Evolutionary conservation across 2,888 invertebrate genomes (phyloP).

Genomic region (Mythimna ferrago): DNA sequence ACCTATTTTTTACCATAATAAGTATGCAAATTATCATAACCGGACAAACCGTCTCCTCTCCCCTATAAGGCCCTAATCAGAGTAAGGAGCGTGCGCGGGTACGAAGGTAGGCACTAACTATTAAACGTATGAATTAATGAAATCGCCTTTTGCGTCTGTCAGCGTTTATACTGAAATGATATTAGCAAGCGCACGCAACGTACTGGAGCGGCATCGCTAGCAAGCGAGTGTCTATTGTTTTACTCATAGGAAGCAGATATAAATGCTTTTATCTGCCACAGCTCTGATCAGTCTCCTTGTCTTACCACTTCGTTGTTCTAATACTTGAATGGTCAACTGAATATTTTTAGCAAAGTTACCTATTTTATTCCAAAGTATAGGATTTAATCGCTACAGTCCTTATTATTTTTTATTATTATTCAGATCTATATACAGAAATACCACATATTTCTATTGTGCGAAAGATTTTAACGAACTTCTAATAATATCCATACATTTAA

Average conservation of each 20-base stretch:
- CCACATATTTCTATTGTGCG: too few species aligned
- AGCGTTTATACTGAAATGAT: background rate
- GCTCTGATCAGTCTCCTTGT: too few species aligned
- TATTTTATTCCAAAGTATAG: too few species aligned
- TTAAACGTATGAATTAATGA: background rate
- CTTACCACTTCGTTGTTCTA: too few species aligned
- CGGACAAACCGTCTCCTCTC: slow-evolving; percentile 19
- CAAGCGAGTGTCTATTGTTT: background rate
- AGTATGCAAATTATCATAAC: slow-evolving; percentile 40
- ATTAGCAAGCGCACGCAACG: background rate
- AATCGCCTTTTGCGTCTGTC: background rate
- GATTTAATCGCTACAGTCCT: too few species aligned
- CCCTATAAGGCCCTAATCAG: background rate
- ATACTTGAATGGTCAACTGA: too few species aligned
- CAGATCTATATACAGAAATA: too few species aligned
- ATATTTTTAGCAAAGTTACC: too few species aligned
- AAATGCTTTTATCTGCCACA: background rate
- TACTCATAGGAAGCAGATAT: background rate
- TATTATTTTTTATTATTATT: too few species aligned
- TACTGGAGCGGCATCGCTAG: background rate
- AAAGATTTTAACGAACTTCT: too few species aligned
- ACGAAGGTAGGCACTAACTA: too few species aligned
- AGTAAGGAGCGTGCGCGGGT: background rate
- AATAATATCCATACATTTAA: too few species aligned
- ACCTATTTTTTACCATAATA: slow-evolving; percentile 18